Percentiles rank a stretch among this genome's conserved stretches.
Evolutionary conservation across 2,797 vertebrate genomes (phyloP).

Genomic region (Diplodus puntazzo): DNA sequence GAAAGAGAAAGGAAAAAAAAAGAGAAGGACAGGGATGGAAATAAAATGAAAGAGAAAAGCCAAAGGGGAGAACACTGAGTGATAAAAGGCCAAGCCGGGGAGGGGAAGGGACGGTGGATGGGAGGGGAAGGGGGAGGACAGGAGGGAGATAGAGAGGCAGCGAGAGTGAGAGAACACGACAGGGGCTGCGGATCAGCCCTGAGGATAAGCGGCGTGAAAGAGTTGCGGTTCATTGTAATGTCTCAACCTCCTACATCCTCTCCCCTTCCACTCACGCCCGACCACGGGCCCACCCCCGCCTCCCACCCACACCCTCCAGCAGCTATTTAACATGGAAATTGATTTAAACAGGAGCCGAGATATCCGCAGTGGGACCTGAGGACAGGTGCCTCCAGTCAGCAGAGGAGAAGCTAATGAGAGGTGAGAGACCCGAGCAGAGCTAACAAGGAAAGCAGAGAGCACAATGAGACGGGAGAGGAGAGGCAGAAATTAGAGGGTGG

Average conservation of each 20-base stretch:
- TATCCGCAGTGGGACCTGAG: conserved; percentile 78
- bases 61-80: conserved; percentile 70
- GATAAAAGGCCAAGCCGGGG: conserved; percentile 72
- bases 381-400: conserved; percentile 82
- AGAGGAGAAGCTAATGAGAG: conserved; percentile 83
- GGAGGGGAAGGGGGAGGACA: background rate
- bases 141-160: background rate
- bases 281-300: conserved; percentile 12
- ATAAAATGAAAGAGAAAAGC: conserved; percentile 72
- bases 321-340: conserved; percentile 86
- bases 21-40: conserved; percentile 56
- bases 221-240: conserved; percentile 63
- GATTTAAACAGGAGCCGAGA: conserved; percentile 83
- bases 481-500: conserved; percentile 49
- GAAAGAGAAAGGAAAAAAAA: conserved; percentile 39
- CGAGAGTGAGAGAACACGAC: conserved; percentile 30
- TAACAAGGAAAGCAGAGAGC: conserved; percentile 75
- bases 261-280: background rate
- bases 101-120: background rate
- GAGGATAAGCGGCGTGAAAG: conserved; percentile 69
- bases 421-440: conserved; percentile 76
- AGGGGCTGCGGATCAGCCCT: conserved; percentile 64
- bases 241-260: conserved; percentile 59
- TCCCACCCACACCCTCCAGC: conserved; percentile 62
- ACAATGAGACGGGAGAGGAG: conserved; percentile 56